Percentiles rank a stretch among this genome's conserved stretches.
These are phyloP conservation scores for Python bivittatus DNA, from an alignment of 2,113 vertebrate genomes.

Conservation along the genomic window DNA sequence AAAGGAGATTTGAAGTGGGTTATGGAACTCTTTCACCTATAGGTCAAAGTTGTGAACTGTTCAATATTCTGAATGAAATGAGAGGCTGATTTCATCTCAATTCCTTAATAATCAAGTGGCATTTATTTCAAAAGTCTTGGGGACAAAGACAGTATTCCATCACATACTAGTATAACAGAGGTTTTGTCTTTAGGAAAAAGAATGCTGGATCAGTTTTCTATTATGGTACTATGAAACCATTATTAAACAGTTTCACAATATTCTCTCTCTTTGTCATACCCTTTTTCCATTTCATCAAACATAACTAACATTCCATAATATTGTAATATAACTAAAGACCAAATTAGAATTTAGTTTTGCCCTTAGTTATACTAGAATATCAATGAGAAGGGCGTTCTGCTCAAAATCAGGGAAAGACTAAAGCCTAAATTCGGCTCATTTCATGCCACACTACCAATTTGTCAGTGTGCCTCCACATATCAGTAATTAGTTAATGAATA, in stretches of 20 bases:
- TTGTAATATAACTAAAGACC: neutral
- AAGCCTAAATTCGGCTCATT: neutral
- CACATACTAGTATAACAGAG: neutral
- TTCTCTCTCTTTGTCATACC: neutral
- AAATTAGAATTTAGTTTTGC: neutral
- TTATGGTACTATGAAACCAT: neutral
- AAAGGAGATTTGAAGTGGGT: neutral
- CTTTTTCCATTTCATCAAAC: neutral
- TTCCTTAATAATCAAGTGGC: neutral
- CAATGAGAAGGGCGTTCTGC: neutral
- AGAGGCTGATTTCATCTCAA: slow-evolving; percentile 8
- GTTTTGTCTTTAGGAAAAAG: neutral
- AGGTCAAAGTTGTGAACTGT: neutral
- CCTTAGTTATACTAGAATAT: neutral
- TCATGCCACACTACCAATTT: neutral
- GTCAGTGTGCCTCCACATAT: neutral
- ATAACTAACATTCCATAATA: neutral
- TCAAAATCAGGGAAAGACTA: neutral
- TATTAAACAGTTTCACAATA: neutral
- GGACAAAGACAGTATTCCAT: neutral
- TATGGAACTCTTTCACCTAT: neutral
- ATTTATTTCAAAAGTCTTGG: slow-evolving; percentile 9
- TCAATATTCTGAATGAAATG: neutral
- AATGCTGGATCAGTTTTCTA: neutral
- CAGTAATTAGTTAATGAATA: neutral